Evolutionary conservation across 2,888 invertebrate genomes (phyloP).

Genomic region (Drosophila merina): DNA sequence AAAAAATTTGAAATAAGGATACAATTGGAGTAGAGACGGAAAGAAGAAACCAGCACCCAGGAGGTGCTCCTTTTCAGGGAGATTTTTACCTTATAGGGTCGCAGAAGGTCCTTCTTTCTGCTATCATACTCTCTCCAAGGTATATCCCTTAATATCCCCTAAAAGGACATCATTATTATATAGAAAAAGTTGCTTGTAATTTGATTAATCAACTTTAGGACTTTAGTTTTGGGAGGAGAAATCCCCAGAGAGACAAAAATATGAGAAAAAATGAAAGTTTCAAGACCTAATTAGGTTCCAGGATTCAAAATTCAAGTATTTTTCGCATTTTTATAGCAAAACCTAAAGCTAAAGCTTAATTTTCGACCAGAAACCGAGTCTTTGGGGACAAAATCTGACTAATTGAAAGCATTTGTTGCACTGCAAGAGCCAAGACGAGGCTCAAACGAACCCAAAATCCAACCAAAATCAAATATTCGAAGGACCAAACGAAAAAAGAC

Average conservation of each 20-base stretch:
- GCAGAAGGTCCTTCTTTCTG: too few species aligned
- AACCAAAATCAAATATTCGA: conserved; percentile 2
- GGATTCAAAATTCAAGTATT: neutral
- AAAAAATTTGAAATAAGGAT: too few species aligned
- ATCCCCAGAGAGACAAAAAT: neutral
- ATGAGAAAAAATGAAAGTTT: neutral
- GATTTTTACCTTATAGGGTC: too few species aligned
- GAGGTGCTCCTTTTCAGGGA: too few species aligned
- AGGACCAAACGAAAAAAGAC: neutral
- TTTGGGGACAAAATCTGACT: too few species aligned
- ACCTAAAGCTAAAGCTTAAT: neutral
- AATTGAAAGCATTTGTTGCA: too few species aligned
- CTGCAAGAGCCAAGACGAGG: neutral
- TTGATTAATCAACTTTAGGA: neutral
- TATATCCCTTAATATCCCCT: too few species aligned
- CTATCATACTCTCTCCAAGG: too few species aligned
- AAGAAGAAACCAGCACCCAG: too few species aligned
- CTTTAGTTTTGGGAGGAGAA: too few species aligned
- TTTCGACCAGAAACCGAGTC: too few species aligned
- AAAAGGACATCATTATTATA: conserved; percentile 8
- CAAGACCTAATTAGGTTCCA: neutral
- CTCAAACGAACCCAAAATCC: neutral
- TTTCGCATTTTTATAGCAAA: neutral
- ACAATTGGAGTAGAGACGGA: too few species aligned
- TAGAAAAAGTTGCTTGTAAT: conserved; percentile 1